phyloP scores from a whole-genome alignment of 2,113 vertebrate species.

The Campylomormyrus tamandua region DNA sequence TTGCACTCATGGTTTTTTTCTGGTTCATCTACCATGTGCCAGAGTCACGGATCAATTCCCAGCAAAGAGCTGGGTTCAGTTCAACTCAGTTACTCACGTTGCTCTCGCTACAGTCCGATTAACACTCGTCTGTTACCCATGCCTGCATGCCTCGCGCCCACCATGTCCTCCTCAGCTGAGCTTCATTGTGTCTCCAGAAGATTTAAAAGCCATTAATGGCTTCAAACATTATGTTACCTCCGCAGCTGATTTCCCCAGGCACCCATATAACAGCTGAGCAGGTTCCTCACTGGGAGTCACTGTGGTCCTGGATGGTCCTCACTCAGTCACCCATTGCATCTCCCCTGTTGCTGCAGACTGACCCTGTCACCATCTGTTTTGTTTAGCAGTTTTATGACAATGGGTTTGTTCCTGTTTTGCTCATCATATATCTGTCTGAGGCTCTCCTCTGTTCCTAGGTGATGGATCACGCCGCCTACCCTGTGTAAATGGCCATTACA shows the following conservation, averaged over 20 bases:
- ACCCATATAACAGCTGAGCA: slow-evolving; percentile 5
- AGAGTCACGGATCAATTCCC: background rate
- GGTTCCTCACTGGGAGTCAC: background rate
- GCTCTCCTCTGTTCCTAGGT: background rate
- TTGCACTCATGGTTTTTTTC: background rate
- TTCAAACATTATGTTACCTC: slow-evolving; percentile 7
- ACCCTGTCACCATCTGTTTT: background rate
- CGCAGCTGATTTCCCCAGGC: slow-evolving; percentile 29
- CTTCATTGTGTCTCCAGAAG: background rate
- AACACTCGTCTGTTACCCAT: background rate
- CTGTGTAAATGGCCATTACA: background rate
- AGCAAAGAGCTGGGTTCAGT: background rate
- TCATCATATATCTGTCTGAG: background rate
- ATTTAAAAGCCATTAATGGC: slow-evolving; percentile 14
- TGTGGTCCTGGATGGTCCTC: background rate
- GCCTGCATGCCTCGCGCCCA: background rate
- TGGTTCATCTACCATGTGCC: background rate
- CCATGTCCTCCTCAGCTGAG: background rate
- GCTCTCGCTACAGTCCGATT: background rate
- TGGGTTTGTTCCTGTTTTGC: background rate
- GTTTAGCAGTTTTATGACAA: background rate
- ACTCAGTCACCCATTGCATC: background rate
- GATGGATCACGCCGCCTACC: background rate
- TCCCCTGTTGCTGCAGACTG: slow-evolving; percentile 24
- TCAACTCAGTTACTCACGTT: background rate